phyloP scores from a whole-genome alignment of 2,113 vertebrate genomes.

The Syrrhaptes paradoxus region DNA sequence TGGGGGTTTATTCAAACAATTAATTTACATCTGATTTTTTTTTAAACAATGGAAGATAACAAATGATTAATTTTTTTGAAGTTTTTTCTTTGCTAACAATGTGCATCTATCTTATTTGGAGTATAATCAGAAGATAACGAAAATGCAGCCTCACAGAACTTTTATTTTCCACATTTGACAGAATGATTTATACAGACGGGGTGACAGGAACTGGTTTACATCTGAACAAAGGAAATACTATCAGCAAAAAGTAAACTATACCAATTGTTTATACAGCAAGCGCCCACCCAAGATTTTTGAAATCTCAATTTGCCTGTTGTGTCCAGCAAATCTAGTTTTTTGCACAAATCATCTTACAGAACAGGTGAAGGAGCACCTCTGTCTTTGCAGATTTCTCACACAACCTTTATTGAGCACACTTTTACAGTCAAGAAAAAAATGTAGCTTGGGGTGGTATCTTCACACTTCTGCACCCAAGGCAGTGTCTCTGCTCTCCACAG shows the following conservation, averaged over 20 bases:
- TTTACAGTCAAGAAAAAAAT: background rate
- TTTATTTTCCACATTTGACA: background rate
- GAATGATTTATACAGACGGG: background rate
- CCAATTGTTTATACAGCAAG: background rate
- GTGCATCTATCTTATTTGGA: background rate
- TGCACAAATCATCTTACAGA: background rate
- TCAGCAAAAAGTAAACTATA: slow-evolving; percentile 19
- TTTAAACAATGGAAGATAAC: background rate
- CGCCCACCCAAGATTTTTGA: background rate
- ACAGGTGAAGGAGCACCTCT: background rate
- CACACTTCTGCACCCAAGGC: background rate
- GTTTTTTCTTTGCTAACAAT: background rate
- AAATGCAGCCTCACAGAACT: background rate
- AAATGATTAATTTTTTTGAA: background rate
- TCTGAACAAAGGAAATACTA: slow-evolving; percentile 23
- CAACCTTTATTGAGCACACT: background rate
- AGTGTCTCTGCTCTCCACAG: background rate
- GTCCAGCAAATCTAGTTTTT: background rate
- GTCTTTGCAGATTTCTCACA: background rate
- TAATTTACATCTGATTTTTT: background rate
- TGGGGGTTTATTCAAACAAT: background rate
- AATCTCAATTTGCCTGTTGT: background rate
- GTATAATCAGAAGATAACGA: background rate
- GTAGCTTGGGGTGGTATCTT: background rate
- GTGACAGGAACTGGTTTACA: slow-evolving; percentile 7